These are phyloP conservation scores for Sphecodes monilicornis DNA, from an alignment of 2,888 invertebrate genomes.

Conservation along the genomic window DNA sequence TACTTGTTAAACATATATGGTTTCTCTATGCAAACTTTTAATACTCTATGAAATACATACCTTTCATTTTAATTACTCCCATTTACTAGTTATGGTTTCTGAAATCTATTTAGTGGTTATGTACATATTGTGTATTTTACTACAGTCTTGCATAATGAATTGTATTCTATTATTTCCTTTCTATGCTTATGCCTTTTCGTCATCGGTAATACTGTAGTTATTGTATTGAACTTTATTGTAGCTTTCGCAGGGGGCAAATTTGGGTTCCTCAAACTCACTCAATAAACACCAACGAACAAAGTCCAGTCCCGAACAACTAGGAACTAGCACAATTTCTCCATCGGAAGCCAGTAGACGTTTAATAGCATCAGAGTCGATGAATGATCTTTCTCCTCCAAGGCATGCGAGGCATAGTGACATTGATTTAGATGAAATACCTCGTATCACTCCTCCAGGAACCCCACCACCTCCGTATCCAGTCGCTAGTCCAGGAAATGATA, in stretches of 20 bases:
- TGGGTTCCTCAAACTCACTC: conserved; percentile 76
- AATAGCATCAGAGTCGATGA: conserved; percentile 87
- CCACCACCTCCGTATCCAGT: conserved; percentile 93
- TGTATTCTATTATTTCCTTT: conserved; percentile 1
- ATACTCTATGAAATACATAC: conserved; percentile 6
- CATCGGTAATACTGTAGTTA: neutral
- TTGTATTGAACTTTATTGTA: conserved; percentile 52
- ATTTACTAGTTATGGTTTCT: neutral
- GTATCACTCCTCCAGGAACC: conserved; percentile 91
- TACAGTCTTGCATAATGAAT: conserved; percentile 28
- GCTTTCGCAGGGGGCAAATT: conserved; percentile 81
- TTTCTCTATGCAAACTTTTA: conserved; percentile 16
- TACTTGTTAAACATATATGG: conserved; percentile 19
- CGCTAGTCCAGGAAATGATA: conserved; percentile 80
- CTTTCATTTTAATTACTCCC: conserved; percentile 23
- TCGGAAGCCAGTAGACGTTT: conserved; percentile 85
- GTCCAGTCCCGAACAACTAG: conserved; percentile 88
- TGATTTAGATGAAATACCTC: conserved; percentile 83
- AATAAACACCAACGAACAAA: conserved; percentile 88
- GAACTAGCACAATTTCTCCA: conserved; percentile 80
- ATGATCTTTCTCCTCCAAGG: conserved; percentile 85
- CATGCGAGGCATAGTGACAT: conserved; percentile 76
- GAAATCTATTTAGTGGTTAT: conserved; percentile 9
- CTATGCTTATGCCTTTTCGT: neutral
- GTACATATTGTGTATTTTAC: conserved; percentile 24